phyloP scores from a whole-genome alignment of 2,113 vertebrate genomes.

The Tupaia tana region DNA sequence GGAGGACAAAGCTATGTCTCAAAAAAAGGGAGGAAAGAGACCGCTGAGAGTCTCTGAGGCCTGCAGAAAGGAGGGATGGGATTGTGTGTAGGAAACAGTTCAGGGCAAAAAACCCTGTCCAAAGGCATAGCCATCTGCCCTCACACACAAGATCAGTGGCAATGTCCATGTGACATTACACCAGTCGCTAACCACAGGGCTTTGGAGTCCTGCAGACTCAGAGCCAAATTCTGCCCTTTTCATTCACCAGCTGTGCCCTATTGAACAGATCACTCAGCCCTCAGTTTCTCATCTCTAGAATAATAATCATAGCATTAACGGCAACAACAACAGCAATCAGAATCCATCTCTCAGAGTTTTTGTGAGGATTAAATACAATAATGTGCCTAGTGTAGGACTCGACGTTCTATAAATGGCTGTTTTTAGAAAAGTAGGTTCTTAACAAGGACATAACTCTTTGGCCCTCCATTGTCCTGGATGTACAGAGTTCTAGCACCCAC shows the following conservation, averaged over 20 bases:
- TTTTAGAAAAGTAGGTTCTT: conserved; percentile 30
- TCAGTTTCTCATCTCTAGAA: background rate
- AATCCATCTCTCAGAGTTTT: background rate
- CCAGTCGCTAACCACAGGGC: background rate
- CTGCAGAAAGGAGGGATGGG: background rate
- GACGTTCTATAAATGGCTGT: background rate
- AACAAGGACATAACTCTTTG: background rate
- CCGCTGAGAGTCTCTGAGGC: background rate
- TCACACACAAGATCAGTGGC: background rate
- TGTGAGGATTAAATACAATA: conserved; percentile 1
- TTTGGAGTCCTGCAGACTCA: background rate
- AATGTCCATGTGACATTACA: background rate
- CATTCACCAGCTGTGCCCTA: background rate
- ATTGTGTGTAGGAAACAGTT: background rate
- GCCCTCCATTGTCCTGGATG: background rate
- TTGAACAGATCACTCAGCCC: background rate
- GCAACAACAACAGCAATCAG: background rate
- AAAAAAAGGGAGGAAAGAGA: background rate
- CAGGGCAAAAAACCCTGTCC: background rate
- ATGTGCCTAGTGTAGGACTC: background rate
- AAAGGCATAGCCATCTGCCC: background rate
- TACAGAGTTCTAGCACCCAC: background rate
- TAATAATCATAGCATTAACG: background rate
- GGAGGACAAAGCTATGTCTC: background rate
- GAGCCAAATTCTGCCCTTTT: background rate